Conservation (phyloP, 1,140 invertebrate species). For the Drosophila paulistorum region DNA sequence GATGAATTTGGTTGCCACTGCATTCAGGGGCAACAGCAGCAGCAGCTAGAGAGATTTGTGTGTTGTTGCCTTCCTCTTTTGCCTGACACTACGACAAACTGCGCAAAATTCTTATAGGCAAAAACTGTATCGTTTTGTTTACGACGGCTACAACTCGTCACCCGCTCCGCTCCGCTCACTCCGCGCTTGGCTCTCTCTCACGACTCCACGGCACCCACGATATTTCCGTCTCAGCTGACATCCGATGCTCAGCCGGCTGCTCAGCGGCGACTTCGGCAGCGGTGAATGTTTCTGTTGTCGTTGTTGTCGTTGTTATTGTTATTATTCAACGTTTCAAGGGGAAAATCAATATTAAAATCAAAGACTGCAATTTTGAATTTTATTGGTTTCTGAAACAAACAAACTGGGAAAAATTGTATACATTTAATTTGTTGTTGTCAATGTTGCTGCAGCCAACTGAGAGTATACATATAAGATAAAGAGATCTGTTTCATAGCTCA, state of each 20-base stretch:
- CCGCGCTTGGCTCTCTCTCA: background rate
- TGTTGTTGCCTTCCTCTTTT: constrained; percentile 50
- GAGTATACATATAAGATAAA: background rate
- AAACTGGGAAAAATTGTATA: background rate
- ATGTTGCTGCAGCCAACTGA: constrained; percentile 6
- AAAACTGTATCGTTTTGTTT: constrained; percentile 36
- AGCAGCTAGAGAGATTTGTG: constrained; percentile 8
- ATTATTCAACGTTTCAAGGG: constrained; percentile 32
- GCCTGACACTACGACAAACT: constrained; percentile 42
- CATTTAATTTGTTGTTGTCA: constrained; percentile 3
- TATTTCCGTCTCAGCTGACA: constrained; percentile 19
- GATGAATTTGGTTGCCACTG: constrained; percentile 3
- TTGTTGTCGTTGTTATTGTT: too few relatives aligned
- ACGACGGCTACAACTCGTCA: constrained; percentile 24
- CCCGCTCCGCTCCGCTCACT: constrained; percentile 7
- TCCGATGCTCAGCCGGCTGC: constrained; percentile 27
- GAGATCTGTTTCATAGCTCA: background rate
- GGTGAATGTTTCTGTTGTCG: too few relatives aligned
- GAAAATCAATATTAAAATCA: constrained; percentile 54
- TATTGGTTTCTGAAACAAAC: constrained; percentile 28
- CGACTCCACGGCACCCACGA: constrained; percentile 4
- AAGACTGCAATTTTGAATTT: constrained; percentile 33
- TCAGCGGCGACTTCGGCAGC: constrained; percentile 28
- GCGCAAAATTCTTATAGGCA: constrained; percentile 68
- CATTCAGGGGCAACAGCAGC: constrained; percentile 17